Conservation (phyloP, 2,797 vertebrate genomes). For the Rhyacichthys aspro region DNA sequence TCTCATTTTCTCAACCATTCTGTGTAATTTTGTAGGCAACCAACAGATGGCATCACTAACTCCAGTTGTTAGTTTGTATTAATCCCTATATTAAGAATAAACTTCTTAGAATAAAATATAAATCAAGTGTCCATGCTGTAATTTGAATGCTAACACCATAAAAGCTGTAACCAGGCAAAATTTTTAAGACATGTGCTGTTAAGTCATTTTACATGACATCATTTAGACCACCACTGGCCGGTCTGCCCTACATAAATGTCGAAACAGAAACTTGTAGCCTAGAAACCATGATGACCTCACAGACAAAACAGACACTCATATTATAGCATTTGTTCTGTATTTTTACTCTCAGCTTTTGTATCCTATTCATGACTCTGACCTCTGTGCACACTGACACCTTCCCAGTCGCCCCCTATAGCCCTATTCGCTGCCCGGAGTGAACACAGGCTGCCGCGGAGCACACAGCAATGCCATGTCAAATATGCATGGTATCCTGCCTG, state of each 20-base stretch:
- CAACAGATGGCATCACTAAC: slow-evolving; percentile 48
- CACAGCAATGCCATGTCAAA: slow-evolving; percentile 68
- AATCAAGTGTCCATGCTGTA: no score
- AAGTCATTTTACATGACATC: slow-evolving; percentile 46
- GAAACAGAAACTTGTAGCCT: slow-evolving; percentile 36
- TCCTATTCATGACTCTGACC: slow-evolving; percentile 17
- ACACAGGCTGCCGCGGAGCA: slow-evolving; percentile 55
- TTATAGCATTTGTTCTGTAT: slow-evolving; percentile 7
- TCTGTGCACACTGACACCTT: slow-evolving; percentile 26
- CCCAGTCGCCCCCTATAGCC: slow-evolving; percentile 19
- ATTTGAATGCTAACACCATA: no score
- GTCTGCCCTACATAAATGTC: slow-evolving; percentile 29
- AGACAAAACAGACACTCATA: slow-evolving; percentile 40
- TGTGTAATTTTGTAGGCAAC: slow-evolving; percentile 28
- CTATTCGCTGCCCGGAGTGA: slow-evolving; percentile 23
- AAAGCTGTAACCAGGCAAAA: no score
- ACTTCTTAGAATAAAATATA: neutral
- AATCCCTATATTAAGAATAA: neutral
- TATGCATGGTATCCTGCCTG: slow-evolving; percentile 60
- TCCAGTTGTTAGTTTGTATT: neutral
- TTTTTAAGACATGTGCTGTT: neutral
- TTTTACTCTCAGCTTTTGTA: neutral
- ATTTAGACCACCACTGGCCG: slow-evolving; percentile 45
- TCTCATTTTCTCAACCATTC: no score
- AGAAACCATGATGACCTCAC: slow-evolving; percentile 49